Evolutionary conservation across 2,113 vertebrate genomes (phyloP), one percentile per base, ranked within the genome.

Genomic region (Camelus dromedarius): DNA sequence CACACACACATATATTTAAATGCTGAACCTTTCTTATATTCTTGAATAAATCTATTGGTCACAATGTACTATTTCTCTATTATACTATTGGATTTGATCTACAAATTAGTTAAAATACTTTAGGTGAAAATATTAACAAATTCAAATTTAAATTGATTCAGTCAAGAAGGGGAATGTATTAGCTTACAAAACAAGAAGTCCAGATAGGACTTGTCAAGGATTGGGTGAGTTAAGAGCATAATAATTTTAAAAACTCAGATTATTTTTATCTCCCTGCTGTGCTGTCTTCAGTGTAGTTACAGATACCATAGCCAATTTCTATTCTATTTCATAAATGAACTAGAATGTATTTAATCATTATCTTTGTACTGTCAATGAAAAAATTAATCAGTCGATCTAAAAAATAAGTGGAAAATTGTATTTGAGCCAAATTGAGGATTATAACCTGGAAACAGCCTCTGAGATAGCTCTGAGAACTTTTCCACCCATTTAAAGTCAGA

Each of bases 311-410:
- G 5, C 20, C 16, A 54, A 82, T 30, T 86, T 83, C 5, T 77
- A 18, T 96, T 67, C 15, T 87, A 15, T 6, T 75, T 35, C 14
- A 75, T 79, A 16, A 64, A 50, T 94, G 22, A 69, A 26, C 4
- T 95, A 50, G 3, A 42, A 52, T 92, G 67, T 75, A 93, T 83
- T 76, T 62, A 80, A 75, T 60, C 1, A 32, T 64, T 96, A 50
- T 1, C 6, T 89, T 35, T 89, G 8, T 73, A 48, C 26, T 35
- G 52, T 15, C n/a, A 7, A 56, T 56, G 32, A 79, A 79, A 56
- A 77, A 56, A 79, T 15, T 56, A 12, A 79, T 56, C 32, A 79
- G 20, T 56, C 35, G 20, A 35, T 56, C 3, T 35, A 79, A 56
- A 22, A 56, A 56, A 56, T 20, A 56, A 56, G 56, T 15, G 12